A percentile compares a stretch with the other conserved stretches of the same genome.
Conservation (phyloP, 2,797 vertebrate species). For the Aulostomus chinensis region DNA sequence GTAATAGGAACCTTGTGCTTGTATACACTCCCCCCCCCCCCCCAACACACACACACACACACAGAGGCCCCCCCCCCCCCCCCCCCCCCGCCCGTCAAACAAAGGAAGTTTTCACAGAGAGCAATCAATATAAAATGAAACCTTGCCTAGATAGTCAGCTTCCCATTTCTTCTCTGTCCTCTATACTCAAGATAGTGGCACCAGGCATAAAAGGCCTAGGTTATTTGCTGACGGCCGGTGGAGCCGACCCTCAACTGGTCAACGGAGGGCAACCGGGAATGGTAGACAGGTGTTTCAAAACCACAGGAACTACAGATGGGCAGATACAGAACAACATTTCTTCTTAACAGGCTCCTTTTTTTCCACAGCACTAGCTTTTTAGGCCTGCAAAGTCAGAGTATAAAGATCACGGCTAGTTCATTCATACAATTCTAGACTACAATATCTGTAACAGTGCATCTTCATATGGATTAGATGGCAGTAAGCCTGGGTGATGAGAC, state of each 20-base stretch:
- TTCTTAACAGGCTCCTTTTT: background rate
- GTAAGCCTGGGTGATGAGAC: too few species aligned
- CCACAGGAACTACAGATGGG: conserved; percentile 9
- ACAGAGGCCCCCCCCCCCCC: background rate
- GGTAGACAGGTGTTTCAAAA: conserved; percentile 45
- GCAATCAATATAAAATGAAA: conserved; percentile 69
- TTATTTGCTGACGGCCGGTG: conserved; percentile 49
- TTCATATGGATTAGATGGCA: too few species aligned
- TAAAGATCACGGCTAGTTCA: too few species aligned
- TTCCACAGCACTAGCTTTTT: background rate
- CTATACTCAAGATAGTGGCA: conserved; percentile 10
- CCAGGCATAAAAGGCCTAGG: conserved; percentile 15
- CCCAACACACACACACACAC: too few species aligned
- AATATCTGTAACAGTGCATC: too few species aligned
- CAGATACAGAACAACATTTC: conserved; percentile 28
- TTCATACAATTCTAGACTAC: too few species aligned
- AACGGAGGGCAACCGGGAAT: conserved; percentile 30
- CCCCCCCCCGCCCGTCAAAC: conserved; percentile 36
- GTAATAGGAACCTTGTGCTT: conserved; percentile 66
- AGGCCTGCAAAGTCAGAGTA: background rate
- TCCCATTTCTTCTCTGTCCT: conserved; percentile 42
- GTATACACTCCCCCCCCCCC: background rate
- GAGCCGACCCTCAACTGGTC: conserved; percentile 39
- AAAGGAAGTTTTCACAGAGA: conserved; percentile 66
- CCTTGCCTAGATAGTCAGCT: conserved; percentile 54